Evolutionary conservation across 2,113 vertebrate species (phyloP), one percentile per base, ranked within the genome.

Genomic region (Vulpes lagopus): DNA sequence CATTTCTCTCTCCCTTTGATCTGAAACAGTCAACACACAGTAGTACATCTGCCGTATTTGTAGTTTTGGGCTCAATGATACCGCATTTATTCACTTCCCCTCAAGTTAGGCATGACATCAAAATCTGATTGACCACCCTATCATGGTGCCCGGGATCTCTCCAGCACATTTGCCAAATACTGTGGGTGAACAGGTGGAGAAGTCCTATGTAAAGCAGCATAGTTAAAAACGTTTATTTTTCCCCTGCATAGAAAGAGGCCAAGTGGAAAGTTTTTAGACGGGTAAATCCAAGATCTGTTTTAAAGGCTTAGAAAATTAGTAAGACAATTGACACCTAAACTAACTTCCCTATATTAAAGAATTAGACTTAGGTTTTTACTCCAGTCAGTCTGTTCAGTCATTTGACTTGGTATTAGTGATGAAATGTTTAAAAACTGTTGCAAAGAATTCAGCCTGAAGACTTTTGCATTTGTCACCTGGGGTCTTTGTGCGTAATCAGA

Each of bases 61-160:
- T 55, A 49, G n/a, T 49, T 79, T 84, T 15, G 4, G 53, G n/a
- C 30, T 82, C 22, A 90, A 43, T 82, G 8, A 76, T 20, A 1
- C 0, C 0, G 3, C 51, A 30, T 1, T 38, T 53, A 0, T 23
- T 86, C 25, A 32, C 35, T 20, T 62, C 10, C 53, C 5, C 53
- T 25, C 5, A 78, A 65, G 15, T 62, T 8, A 65, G 38, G 38
- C 1, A 2, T 51, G 38, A 27, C 16, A 12, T n/a, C 25, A 35
- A 16, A 38, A 2, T 65, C 51, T 20, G 3, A 51, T n/a, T 38
- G 27, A 53, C 9, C 27, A 79, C 38, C 10, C 15, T 49, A 5
- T 2, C 2, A 1, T 62, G 35, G 7, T 23, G 79, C 8, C 62
- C 81, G 55, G 57, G 38, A 69, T 7, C 69, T n/a, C 53, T n/a